Evolutionary conservation across 2,888 invertebrate species (phyloP).

Genomic region (Eutolmus rufibarbis): DNA sequence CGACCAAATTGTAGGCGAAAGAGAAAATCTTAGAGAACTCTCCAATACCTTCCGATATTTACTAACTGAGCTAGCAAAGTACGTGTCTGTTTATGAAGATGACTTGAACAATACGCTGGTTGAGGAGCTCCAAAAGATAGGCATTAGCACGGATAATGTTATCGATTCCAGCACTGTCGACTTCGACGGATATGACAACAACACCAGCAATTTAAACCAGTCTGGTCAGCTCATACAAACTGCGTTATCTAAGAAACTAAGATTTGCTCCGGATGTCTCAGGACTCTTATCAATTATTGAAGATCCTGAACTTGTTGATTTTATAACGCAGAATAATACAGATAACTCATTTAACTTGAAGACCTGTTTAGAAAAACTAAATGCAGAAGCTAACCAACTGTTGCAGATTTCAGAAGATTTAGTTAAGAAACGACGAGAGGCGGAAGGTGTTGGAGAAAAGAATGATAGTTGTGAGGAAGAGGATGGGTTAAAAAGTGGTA

Average conservation of each 20-base stretch:
- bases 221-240: slow-evolving; percentile 52
- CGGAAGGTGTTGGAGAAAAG: slow-evolving; percentile 51
- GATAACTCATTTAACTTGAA: slow-evolving; percentile 70
- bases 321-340: slow-evolving; percentile 62
- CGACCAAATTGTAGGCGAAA: slow-evolving; percentile 59
- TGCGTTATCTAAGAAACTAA: slow-evolving; percentile 60
- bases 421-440: slow-evolving; percentile 49
- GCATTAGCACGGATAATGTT: background rate
- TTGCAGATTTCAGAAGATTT: slow-evolving; percentile 68
- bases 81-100: slow-evolving; percentile 78
- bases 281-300: slow-evolving; percentile 70
- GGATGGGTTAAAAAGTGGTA: slow-evolving; percentile 52
- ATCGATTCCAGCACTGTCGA: slow-evolving; percentile 47
- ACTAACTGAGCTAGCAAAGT: slow-evolving; percentile 74
- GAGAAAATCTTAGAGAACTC: slow-evolving; percentile 73
- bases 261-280: slow-evolving; percentile 75
- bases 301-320: slow-evolving; percentile 67
- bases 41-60: slow-evolving; percentile 72
- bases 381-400: slow-evolving; percentile 74
- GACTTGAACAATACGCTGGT: slow-evolving; percentile 79
- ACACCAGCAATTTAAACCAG: slow-evolving; percentile 51
- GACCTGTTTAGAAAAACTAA: slow-evolving; percentile 71
- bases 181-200: slow-evolving; percentile 53
- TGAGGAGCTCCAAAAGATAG: slow-evolving; percentile 62
- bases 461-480: slow-evolving; percentile 52